Base-by-base conservation (phyloP, 2,113 vertebrate genomes). In the Tympanuchus pallidicinctus region DNA sequence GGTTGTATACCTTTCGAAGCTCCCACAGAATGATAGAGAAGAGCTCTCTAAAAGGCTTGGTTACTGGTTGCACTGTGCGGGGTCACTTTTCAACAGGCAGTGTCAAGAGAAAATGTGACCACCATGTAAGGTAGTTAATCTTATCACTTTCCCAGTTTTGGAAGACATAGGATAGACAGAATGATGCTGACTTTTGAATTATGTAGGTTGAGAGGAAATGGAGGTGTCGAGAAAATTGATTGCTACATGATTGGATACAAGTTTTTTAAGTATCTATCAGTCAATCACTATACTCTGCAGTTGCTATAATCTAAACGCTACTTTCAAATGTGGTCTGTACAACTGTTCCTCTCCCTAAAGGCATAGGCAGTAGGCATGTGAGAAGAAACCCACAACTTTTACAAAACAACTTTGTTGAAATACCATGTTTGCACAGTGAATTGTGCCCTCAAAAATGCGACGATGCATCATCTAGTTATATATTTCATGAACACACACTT, bases 381-480 rank as follows among this genome's bases (percentile, higher is more conserved):
- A 54, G 43, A 42, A 70, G 77, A 80, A 56, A 16, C 14, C 13
- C 13, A 13, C 1, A 0, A 30, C 52, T 6, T 64, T 52, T 75
- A n/a, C 7, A 56, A 59, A n/a, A 18, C 48, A 19, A 54, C n/a
- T 18, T 40, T 12, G 5, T 43, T 85, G 52, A 82, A 89, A 56
- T 24, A 25, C 25, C 1, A 3, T 10, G 1, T 40, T 79, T 86
- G 2, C 8, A n/a, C 10, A 22, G 12, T 8, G 14, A 16, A 20
- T n/a, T 2, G 15, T 38, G 11, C 7, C 6, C 11, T 82, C 36
- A 82, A 28, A 82, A 71, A 8, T 59, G 15, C 54, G 22, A 30
- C 63, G 60, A 16, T 3, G 0, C 0, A 3, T 8, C 12, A 75
- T 34, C 2, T 3, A 34, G 22, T 52, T 17, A 8, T 22, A 43